These are phyloP conservation scores for Brassicogethes aeneus DNA, from an alignment of 2,888 invertebrate species.

Conservation along the genomic window DNA sequence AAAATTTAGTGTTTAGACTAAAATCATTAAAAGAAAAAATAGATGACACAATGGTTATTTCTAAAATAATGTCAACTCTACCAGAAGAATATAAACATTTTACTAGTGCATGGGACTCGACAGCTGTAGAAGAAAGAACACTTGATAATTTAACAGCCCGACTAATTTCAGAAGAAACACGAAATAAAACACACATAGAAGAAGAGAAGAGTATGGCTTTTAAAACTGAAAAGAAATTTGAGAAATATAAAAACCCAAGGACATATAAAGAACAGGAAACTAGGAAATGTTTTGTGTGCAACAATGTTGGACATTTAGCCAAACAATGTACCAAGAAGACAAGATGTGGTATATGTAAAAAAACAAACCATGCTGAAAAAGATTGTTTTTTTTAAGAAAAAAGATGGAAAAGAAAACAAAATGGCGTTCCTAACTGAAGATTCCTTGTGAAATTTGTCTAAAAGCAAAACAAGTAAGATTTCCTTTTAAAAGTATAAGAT, in stretches of 20 bases:
- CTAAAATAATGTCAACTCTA: conserved; percentile 12
- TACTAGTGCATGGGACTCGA: conserved; percentile 22
- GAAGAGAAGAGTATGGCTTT: conserved; percentile 1
- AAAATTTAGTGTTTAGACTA: conserved; percentile 1
- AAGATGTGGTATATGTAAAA: conserved; percentile 2
- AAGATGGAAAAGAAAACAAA: too few species aligned
- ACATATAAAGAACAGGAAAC: conserved; percentile 6
- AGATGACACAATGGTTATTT: conserved; percentile 2
- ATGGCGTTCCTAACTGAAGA: too few species aligned
- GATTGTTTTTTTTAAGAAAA: too few species aligned
- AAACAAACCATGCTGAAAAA: too few species aligned
- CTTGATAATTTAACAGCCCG: conserved; percentile 15
- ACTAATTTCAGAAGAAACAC: conserved; percentile 11
- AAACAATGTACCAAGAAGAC: background rate
- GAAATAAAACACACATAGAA: conserved; percentile 7
- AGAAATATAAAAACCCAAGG: conserved; percentile 5
- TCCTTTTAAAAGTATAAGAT: too few species aligned
- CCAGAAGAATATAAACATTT: conserved; percentile 33
- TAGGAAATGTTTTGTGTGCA: conserved; percentile 9
- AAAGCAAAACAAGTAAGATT: conserved; percentile 31
- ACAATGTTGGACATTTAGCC: conserved; percentile 8
- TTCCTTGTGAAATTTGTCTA: conserved; percentile 31
- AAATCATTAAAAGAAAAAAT: background rate
- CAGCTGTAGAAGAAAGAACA: conserved; percentile 7
- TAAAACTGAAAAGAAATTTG: conserved; percentile 2